phyloP scores from a whole-genome alignment of 2,113 vertebrate genomes.

The Haemorhous mexicanus region DNA sequence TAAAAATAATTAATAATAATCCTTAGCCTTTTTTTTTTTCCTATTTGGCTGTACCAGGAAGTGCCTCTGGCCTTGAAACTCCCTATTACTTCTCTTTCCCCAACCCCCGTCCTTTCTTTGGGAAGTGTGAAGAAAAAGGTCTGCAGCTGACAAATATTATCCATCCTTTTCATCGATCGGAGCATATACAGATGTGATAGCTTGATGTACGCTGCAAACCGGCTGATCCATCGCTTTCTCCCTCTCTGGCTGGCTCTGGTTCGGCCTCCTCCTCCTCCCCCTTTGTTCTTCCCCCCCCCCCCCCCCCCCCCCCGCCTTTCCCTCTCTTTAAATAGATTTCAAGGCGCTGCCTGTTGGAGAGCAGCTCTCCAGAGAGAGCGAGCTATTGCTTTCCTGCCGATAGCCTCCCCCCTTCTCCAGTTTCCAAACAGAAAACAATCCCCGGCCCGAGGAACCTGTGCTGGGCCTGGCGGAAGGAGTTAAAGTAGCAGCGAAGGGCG shows the following conservation, averaged over 20 bases:
- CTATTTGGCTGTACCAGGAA: constrained; percentile 55
- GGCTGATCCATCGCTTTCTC: constrained; percentile 70
- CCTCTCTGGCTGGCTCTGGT: constrained; percentile 43
- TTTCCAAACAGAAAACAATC: constrained; percentile 68
- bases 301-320: constrained; percentile 68
- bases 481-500: neutral
- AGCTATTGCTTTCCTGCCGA: constrained; percentile 69
- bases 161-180: constrained; percentile 78
- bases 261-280: constrained; percentile 29
- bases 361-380: constrained; percentile 71
- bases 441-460: constrained; percentile 48
- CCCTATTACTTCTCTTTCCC: constrained; percentile 35
- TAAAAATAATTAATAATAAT: constrained; percentile 71
- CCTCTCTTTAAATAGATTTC: constrained; percentile 80
- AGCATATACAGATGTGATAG: constrained; percentile 80
- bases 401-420: constrained; percentile 62
- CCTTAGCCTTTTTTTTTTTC: constrained; percentile 17
- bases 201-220: constrained; percentile 73
- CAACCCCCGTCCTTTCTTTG: neutral
- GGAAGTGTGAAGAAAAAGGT: constrained; percentile 73
- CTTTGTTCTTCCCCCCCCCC: constrained; percentile 23
- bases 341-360: constrained; percentile 79
- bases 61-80: constrained; percentile 67
- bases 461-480: constrained; percentile 27
- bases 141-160: constrained; percentile 79